These are phyloP conservation scores for Beroe ovata DNA, from an alignment of 37 sponge, comb jelly and placozoan species.

Conservation along the genomic window DNA sequence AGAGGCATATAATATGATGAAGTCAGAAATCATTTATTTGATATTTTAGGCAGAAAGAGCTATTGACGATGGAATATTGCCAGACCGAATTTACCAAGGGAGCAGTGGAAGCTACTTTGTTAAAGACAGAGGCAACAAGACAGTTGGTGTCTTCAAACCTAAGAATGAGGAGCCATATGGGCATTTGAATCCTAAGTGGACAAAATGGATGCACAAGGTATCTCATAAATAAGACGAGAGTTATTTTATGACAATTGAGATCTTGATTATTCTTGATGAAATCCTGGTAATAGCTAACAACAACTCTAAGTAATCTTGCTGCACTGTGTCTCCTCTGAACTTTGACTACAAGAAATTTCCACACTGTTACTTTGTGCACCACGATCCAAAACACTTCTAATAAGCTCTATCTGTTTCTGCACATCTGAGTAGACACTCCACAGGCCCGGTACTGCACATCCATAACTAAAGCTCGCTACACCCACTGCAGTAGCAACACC, in stretches of 20 bases:
- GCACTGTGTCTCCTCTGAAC: too few relatives aligned
- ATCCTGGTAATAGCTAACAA: too few relatives aligned
- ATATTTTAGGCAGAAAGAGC: conserved; percentile 76
- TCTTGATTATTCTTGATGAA: too few relatives aligned
- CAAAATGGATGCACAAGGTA: conserved; percentile 96
- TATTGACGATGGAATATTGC: conserved; percentile 75
- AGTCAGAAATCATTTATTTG: too few relatives aligned
- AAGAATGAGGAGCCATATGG: conserved; percentile 99
- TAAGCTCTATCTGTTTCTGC: not conserved
- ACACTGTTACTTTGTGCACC: too few relatives aligned
- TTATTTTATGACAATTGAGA: too few relatives aligned
- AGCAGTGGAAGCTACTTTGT: conserved; percentile 99
- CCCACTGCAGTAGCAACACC: conserved; percentile 13
- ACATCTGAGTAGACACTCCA: conserved; percentile 24
- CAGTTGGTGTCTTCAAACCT: conserved; percentile 94
- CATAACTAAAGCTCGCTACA: conserved; percentile 14
- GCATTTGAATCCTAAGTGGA: conserved; percentile 98
- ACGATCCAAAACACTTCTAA: not conserved
- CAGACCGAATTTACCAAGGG: conserved; percentile 89
- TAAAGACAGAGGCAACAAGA: conserved; percentile 75
- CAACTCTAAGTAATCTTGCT: too few relatives aligned
- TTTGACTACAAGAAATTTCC: too few relatives aligned
- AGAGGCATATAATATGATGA: too few relatives aligned
- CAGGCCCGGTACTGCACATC: not conserved
- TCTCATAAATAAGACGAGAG: too few relatives aligned